Evolutionary conservation across 2,888 invertebrate genomes (phyloP), one percentile per base, ranked within the genome.

Genomic region (Subacronicta megacephala): DNA sequence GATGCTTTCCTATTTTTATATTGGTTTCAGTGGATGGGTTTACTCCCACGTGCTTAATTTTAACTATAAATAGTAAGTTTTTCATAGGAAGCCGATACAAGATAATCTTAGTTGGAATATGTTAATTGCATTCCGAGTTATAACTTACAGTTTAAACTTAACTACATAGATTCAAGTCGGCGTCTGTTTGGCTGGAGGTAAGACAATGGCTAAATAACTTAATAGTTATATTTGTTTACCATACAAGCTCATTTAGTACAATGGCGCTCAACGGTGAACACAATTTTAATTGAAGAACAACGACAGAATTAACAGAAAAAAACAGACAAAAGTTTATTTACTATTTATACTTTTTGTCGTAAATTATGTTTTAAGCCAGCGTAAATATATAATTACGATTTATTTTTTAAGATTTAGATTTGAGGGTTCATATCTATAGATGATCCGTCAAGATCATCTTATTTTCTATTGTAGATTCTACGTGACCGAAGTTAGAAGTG

Each of bases 31-130:
- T 47, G 46, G 58, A 66, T 53, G 58, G 51, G 66, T 71, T 56
- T 62, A 75, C 82, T 59, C 79, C 77, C 71, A 79, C 75, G 72
- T 77, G 70, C 72, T 51, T 62, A 35, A 50, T 49, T 51, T 62
- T 63, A 52, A 49, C 55, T 62, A 68, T 65, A 69, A 52, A 62
- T 59, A 65, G 57, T 53, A 18, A 62, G 51, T 62, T 67, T 73
- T 66, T 54, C 62, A 63, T 59, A 50, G 52, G 3, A 56, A 26
- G 37, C 54, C 62, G 60, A 41, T 52, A 62, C 52, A 47, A 71
- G 70, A 75, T 75, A 64, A 75, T 75, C 66, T 67, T 18, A 64
- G 42, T 68, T 62, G 31, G 45, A 72, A 69, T 76, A 76, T 76
- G 72, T 72, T 75, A 75, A 76, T 76, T 74, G 62, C 64, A 74